Evolutionary conservation across 2,888 invertebrate species (phyloP).

Genomic region (Danaus chrysippus): DNA sequence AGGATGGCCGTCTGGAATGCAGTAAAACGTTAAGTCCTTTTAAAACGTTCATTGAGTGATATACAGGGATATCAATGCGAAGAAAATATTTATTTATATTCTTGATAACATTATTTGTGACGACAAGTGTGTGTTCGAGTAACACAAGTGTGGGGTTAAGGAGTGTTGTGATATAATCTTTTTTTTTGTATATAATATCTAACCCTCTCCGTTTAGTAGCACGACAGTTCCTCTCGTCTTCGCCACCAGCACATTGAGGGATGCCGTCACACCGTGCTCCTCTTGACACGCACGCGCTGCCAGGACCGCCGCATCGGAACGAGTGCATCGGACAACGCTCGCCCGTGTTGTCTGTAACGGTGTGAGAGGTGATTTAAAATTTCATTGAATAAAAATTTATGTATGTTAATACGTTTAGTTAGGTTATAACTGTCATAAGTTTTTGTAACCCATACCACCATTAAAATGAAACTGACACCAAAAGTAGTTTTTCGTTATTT

Average conservation of each 20-base stretch:
- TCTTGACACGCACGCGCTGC: constrained; percentile 86
- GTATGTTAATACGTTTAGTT: too few species aligned
- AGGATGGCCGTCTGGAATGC: constrained; percentile 1
- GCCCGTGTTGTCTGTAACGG: constrained; percentile 54
- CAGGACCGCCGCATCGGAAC: constrained; percentile 83
- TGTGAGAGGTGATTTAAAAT: not conserved
- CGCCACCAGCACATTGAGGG: constrained; percentile 86
- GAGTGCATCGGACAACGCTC: constrained; percentile 84
- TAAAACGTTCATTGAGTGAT: too few species aligned
- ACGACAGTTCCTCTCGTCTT: constrained; percentile 85
- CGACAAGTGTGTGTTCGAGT: too few species aligned
- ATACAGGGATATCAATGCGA: too few species aligned
- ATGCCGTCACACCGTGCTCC: constrained; percentile 90
- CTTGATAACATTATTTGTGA: too few species aligned
- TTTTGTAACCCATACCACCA: too few species aligned
- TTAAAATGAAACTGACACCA: too few species aligned
- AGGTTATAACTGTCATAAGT: too few species aligned
- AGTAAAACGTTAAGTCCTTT: too few species aligned
- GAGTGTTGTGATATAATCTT: too few species aligned
- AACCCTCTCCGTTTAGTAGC: constrained; percentile 78
- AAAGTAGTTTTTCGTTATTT: not conserved
- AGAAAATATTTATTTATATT: too few species aligned
- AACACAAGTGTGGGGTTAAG: too few species aligned
- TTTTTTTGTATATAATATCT: constrained; percentile 19
- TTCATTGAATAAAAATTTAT: not conserved